Evolutionary conservation across 2,888 invertebrate species (phyloP).

Genomic region (Hydriomena furcata): DNA sequence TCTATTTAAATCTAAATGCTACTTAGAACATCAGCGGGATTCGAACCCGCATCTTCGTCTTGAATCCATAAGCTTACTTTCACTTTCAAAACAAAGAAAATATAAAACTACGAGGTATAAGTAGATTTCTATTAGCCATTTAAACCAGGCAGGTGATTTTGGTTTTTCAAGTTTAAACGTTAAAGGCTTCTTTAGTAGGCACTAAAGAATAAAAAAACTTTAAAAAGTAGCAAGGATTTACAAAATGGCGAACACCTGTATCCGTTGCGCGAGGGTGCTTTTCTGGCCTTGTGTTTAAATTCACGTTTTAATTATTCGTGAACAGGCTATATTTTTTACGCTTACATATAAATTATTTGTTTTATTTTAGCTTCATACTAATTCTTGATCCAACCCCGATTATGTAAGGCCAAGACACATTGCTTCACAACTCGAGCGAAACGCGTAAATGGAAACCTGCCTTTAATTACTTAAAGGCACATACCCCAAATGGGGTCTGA

Average conservation of each 20-base stretch:
- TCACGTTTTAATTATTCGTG: slow-evolving; percentile 5
- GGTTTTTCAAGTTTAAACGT: slow-evolving; percentile 34
- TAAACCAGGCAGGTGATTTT: slow-evolving; percentile 26
- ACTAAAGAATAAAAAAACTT: slow-evolving; percentile 41
- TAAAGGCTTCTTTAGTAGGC: slow-evolving; percentile 43
- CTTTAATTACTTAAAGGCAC: slow-evolving; percentile 67
- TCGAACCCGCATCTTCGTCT: no score
- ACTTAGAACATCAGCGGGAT: no score
- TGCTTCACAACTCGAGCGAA: slow-evolving; percentile 29
- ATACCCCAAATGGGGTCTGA: slow-evolving; percentile 74
- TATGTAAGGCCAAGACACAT: slow-evolving; percentile 28
- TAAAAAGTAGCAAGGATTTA: slow-evolving; percentile 50
- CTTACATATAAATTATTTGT: neutral
- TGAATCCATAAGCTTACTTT: no score
- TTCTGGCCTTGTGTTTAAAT: slow-evolving; percentile 16
- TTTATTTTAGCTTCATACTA: neutral
- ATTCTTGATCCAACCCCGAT: slow-evolving; percentile 5
- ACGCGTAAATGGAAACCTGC: slow-evolving; percentile 60
- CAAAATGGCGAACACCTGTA: slow-evolving; percentile 70
- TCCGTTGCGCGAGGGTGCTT: slow-evolving; percentile 50
- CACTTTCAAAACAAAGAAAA: no score
- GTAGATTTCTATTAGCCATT: slow-evolving; percentile 5
- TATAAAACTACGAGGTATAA: no score
- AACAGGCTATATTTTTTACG: neutral
- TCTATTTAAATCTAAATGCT: no score